Percentiles rank a stretch among this genome's conserved stretches.
These are phyloP conservation scores for Crocallis elinguaria DNA, from an alignment of 2,888 invertebrate species.

Conservation along the genomic window DNA sequence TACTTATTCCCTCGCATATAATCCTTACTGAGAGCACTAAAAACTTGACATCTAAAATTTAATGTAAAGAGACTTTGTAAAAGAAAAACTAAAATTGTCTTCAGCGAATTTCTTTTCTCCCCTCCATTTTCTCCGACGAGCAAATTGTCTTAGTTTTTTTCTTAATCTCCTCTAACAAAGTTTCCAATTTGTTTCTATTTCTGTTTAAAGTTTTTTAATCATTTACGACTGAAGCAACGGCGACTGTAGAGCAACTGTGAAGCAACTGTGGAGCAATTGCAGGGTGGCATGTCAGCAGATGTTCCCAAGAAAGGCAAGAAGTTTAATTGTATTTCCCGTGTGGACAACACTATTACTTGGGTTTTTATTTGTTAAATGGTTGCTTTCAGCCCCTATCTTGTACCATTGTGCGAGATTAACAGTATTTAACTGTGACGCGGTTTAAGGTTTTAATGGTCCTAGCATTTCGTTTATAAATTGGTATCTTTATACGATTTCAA, in stretches of 20 bases:
- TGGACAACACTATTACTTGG: conserved; percentile 58
- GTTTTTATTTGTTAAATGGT: conserved; percentile 47
- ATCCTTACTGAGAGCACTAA: background rate
- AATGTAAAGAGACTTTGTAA: background rate
- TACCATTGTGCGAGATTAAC: background rate
- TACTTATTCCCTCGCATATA: too few relatives aligned
- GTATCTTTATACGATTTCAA: too few relatives aligned
- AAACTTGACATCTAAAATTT: background rate
- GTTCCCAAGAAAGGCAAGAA: conserved; percentile 57
- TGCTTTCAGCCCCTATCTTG: conserved; percentile 22
- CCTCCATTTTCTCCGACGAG: conserved; percentile 9
- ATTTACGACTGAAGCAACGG: conserved; percentile 32
- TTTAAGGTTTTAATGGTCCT: background rate
- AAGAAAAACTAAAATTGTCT: background rate
- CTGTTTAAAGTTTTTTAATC: conserved; percentile 54
- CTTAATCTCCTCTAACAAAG: conserved; percentile 31
- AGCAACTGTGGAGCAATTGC: conserved; percentile 11
- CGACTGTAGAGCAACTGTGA: conserved; percentile 41
- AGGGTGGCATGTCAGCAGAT: conserved; percentile 1
- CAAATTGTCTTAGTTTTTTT: conserved; percentile 18
- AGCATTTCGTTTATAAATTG: too few relatives aligned
- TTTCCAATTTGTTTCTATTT: conserved; percentile 41
- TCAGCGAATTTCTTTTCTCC: conserved; percentile 16
- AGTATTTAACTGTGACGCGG: background rate
- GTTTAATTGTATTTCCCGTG: conserved; percentile 60